Evolutionary conservation across 2,888 invertebrate species (phyloP).

Genomic region (Pediacus dermestoides): DNA sequence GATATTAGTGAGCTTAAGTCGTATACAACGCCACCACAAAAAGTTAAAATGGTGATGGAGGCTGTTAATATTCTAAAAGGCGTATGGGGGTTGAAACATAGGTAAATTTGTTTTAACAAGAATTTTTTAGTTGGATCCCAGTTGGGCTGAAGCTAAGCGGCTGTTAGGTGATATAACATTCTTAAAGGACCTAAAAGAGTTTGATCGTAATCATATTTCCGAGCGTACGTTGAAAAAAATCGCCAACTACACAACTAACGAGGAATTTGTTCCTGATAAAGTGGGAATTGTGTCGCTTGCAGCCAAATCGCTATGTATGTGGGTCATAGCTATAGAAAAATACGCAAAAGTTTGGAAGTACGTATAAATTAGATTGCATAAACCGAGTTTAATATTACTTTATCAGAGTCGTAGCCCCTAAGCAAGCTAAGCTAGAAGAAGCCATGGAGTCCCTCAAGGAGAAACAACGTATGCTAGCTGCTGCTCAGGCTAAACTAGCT

Average conservation of each 20-base stretch:
- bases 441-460: conserved; percentile 71
- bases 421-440: conserved; percentile 75
- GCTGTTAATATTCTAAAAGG: conserved; percentile 79
- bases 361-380: too few relatives aligned
- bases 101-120: conserved; percentile 3
- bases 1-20: conserved; percentile 89
- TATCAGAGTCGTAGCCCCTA: conserved; percentile 76
- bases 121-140: conserved; percentile 62
- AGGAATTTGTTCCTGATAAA: conserved; percentile 84
- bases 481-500: conserved; percentile 72
- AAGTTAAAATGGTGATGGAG: conserved; percentile 87
- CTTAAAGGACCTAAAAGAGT: conserved; percentile 72
- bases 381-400: conserved; percentile 14
- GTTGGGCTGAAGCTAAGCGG: conserved; percentile 84
- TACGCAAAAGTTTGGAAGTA: conserved; percentile 85
- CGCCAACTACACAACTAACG: conserved; percentile 71
- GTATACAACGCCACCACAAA: conserved; percentile 79
- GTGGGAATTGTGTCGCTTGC: conserved; percentile 81
- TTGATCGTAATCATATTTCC: conserved; percentile 84
- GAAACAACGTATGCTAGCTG: conserved; percentile 75
- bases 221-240: conserved; percentile 81
- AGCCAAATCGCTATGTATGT: conserved; percentile 83
- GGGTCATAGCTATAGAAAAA: conserved; percentile 89
- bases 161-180: conserved; percentile 81
- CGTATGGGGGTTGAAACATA: conserved; percentile 37